Conservation (phyloP, 2,888 invertebrate species). For the Eupsilia transversa region DNA sequence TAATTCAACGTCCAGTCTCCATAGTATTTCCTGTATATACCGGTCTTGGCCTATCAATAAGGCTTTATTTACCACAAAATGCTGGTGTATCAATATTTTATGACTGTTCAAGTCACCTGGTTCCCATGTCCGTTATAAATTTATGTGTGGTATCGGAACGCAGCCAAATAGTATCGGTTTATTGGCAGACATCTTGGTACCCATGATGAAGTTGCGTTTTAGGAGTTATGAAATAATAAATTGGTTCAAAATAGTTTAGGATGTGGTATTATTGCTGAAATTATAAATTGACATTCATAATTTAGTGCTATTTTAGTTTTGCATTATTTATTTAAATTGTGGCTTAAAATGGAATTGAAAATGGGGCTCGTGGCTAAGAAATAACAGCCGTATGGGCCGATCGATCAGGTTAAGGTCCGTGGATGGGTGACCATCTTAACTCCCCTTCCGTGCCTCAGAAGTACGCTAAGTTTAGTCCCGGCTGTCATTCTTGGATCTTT, state of each 20-base stretch:
- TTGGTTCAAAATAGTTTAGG: constrained; percentile 1
- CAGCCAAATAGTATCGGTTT: constrained; percentile 79
- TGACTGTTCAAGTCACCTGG: constrained; percentile 76
- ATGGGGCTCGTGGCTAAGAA: no score
- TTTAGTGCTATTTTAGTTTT: not conserved
- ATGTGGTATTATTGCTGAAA: not conserved
- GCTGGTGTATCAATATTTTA: constrained; percentile 69
- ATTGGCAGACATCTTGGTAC: constrained; percentile 75
- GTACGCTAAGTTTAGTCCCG: no score
- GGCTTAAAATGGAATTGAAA: no score
- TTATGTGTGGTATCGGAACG: constrained; percentile 77
- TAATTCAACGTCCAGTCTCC: constrained; percentile 4
- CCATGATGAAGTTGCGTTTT: constrained; percentile 65
- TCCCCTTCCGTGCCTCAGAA: no score
- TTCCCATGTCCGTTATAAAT: constrained; percentile 74
- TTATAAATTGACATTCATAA: not conserved
- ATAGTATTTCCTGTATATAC: constrained; percentile 26
- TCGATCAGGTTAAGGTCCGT: no score
- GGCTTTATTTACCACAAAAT: constrained; percentile 57
- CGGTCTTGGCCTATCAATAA: constrained; percentile 42
- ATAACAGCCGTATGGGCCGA: no score
- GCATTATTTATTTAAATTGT: not conserved
- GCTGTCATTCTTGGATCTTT: no score
- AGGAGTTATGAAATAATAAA: constrained; percentile 55
- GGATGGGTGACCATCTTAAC: no score